phyloP scores from a whole-genome alignment of 2,888 invertebrate species.

The Drosophila eohydei region DNA sequence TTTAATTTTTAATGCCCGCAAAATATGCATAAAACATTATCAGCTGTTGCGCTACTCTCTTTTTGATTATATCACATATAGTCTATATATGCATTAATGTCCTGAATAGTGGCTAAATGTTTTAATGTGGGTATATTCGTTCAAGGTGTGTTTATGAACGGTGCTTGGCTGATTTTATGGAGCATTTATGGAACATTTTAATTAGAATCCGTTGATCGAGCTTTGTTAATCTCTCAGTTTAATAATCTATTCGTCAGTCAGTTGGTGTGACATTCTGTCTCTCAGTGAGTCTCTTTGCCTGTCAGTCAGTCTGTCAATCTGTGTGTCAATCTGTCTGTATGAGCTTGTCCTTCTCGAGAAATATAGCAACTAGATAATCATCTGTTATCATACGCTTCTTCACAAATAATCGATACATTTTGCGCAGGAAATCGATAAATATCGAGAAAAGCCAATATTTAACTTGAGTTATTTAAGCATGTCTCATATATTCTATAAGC shows the following conservation, averaged over 20 bases:
- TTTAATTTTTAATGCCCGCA: conserved; percentile 80
- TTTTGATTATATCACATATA: conserved; percentile 1
- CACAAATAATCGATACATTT: neutral
- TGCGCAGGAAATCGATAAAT: neutral
- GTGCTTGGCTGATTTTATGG: neutral
- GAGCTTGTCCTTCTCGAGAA: neutral
- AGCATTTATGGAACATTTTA: too few species aligned
- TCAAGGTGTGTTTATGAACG: neutral
- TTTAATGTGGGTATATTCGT: neutral
- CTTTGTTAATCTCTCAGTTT: too few species aligned
- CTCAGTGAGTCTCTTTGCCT: neutral
- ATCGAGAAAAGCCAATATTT: neutral
- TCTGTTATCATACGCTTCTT: neutral
- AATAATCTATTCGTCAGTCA: too few species aligned
- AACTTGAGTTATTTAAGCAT: neutral
- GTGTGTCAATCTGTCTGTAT: neutral
- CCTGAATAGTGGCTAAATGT: neutral
- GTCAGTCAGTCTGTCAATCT: neutral
- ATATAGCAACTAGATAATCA: neutral
- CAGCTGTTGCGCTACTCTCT: conserved; percentile 47
- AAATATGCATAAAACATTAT: conserved; percentile 79
- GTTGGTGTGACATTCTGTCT: too few species aligned
- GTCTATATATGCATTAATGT: conserved; percentile 7
- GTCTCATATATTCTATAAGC: neutral
- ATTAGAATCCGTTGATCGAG: too few species aligned